Base-by-base conservation (phyloP, 2,113 vertebrate species). In the Pseudolaguvia tuberculata region DNA sequence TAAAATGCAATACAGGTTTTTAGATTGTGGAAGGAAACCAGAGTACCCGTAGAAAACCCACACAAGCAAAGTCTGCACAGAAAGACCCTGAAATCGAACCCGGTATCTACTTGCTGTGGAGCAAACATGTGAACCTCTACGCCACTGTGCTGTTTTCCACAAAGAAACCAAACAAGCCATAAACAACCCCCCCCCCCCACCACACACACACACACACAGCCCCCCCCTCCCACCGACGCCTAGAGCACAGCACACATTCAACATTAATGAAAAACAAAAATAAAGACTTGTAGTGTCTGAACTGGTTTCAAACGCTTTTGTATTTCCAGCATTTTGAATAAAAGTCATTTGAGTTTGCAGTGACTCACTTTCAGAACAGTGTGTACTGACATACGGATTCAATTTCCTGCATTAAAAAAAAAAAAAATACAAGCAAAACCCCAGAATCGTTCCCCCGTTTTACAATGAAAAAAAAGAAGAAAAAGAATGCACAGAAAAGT, bases 301-400 rank as follows among this genome's bases (percentile, higher is more conserved):
- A 70, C 66, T 69, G 47, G 42, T 59, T 56, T 25, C n/a, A 31
- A 45, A 47, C 65, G 23, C 29, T 14, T 75, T 75, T 68, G 20
- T 17, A 50, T 65, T 27, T 31, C 39, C 48, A 20, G 42, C 21
- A 55, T 29, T 63, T 23, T 7, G 47, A 21, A 18, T 25, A 11
- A 35, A 25, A 65, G 51, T 65, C 6, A 13, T 52, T 66, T 59
- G 25, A 70, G 53, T 72, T 66, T 74, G 66, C 66, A 65, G 68
- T 75, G 59, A 63, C 68, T 76, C 68, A 68, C 5, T 42, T 62
- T 52, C n/a, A 55, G 27, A 75, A 75, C 66, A 78, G 48, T 61
- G 56, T 66, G 67, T 72, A 72, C 35, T 25, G 63, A 72, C 72
- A 78, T 69, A 78, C 69, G 72, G 67, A 58, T 81, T 78, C 29